phyloP scores from a whole-genome alignment of 2,113 vertebrate species.

The Pipa parva region DNA sequence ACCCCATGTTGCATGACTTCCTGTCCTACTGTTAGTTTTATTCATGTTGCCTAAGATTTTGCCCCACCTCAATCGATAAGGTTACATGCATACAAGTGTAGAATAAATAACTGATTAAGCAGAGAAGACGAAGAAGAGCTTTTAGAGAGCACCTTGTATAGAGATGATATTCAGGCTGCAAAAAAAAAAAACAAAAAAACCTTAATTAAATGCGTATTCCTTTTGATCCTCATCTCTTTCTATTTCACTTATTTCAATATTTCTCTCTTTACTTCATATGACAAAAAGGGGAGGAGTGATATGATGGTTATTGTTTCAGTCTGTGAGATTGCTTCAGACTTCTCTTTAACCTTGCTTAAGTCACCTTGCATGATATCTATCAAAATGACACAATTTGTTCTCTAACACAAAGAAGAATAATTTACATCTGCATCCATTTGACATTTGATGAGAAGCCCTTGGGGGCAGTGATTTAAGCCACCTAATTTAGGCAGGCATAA shows the following conservation, averaged over 20 bases:
- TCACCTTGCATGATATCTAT: constrained; percentile 32
- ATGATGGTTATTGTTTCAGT: constrained; percentile 19
- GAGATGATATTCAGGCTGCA: constrained; percentile 15
- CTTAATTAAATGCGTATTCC: not conserved
- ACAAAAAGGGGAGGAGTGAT: not conserved
- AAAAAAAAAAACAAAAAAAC: not conserved
- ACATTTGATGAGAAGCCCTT: constrained; percentile 19
- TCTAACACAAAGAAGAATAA: constrained; percentile 22
- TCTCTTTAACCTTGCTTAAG: constrained; percentile 23
- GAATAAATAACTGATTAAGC: constrained; percentile 58
- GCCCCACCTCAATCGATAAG: constrained; percentile 52
- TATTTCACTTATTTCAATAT: not conserved
- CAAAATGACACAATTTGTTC: constrained; percentile 32
- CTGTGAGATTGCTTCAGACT: constrained; percentile 1
- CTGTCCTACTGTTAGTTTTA: constrained; percentile 51
- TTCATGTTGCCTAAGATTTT: constrained; percentile 49
- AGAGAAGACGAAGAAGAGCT: constrained; percentile 15
- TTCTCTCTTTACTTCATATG: not conserved
- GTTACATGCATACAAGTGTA: constrained; percentile 51
- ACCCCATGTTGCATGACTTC: constrained; percentile 49
- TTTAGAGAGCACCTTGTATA: constrained; percentile 31
- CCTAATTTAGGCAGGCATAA: constrained; percentile 7
- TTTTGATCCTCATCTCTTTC: not conserved
- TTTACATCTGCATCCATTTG: constrained; percentile 34
- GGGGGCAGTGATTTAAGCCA: constrained; percentile 25